These are phyloP conservation scores for Microchirus variegatus DNA, from an alignment of 2,797 vertebrate genomes.

Conservation along the genomic window DNA sequence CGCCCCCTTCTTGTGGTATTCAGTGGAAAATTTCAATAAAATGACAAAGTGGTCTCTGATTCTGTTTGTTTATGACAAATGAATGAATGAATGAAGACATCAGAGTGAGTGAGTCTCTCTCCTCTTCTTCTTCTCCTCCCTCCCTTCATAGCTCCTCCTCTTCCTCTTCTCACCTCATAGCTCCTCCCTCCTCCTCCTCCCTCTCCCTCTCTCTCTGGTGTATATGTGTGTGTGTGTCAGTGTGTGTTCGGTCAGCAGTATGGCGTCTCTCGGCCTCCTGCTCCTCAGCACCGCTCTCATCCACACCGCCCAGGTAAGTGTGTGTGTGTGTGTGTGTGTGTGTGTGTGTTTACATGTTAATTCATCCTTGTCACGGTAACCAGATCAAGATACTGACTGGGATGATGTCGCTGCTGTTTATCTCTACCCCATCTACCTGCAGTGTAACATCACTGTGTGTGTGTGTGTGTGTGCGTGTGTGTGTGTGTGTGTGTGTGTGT, in stretches of 20 bases:
- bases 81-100: background rate
- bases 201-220: background rate
- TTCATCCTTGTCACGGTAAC: slow-evolving; percentile 20
- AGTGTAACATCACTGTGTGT: slow-evolving; percentile 19
- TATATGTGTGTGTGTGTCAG: slow-evolving; percentile 37
- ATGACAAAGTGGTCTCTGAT: slow-evolving; percentile 36
- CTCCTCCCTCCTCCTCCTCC: background rate
- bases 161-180: background rate
- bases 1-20: slow-evolving; percentile 43
- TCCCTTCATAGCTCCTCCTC: background rate
- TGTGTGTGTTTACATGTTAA: background rate
- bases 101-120: background rate
- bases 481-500: slow-evolving; percentile 9
- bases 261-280: slow-evolving; percentile 66
- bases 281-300: slow-evolving; percentile 61
- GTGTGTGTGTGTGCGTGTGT: background rate
- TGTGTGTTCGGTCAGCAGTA: slow-evolving; percentile 48
- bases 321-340: background rate
- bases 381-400: slow-evolving; percentile 12
- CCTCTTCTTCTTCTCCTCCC: background rate
- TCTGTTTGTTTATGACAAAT: slow-evolving; percentile 12
- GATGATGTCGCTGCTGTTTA: slow-evolving; percentile 13
- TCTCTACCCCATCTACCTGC: slow-evolving; percentile 1
- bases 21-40: slow-evolving; percentile 73
- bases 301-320: slow-evolving; percentile 61